Percentiles rank a stretch among this genome's conserved stretches.
phyloP scores from a whole-genome alignment of 2,113 vertebrate species.

The Cheilinus undulatus region DNA sequence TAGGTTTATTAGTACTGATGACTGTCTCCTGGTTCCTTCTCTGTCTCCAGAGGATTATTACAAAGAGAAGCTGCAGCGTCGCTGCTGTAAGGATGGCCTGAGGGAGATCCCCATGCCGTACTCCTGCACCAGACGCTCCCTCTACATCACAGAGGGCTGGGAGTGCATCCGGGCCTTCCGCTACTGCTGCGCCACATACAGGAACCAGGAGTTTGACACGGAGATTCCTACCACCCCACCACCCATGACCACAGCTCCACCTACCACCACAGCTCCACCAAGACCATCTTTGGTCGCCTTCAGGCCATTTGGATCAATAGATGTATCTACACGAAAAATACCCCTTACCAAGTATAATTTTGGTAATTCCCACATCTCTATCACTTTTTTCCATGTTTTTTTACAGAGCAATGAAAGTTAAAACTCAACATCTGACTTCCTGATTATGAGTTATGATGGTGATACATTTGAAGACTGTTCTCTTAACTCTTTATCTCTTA shows the following conservation, averaged over 20 bases:
- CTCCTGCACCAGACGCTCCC: constrained; percentile 80
- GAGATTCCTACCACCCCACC: constrained; percentile 57
- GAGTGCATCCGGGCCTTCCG: constrained; percentile 87
- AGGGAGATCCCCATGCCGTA: constrained; percentile 88
- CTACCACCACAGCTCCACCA: background rate
- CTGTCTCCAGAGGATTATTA: constrained; percentile 80
- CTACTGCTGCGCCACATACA: constrained; percentile 85
- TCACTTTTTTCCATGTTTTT: too few species aligned
- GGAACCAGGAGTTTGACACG: constrained; percentile 62
- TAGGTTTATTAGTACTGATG: background rate
- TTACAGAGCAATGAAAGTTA: too few species aligned
- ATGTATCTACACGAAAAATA: background rate
- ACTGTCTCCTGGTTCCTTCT: background rate
- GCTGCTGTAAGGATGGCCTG: constrained; percentile 91
- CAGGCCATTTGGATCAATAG: accelerated
- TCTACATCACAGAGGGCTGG: constrained; percentile 83
- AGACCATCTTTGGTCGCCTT: accelerated
- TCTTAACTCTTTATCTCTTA: too few species aligned
- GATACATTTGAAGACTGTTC: too few species aligned
- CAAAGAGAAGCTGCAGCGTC: constrained; percentile 67
- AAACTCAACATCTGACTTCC: too few species aligned
- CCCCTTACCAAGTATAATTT: accelerated
- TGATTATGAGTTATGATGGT: too few species aligned
- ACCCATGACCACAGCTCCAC: constrained; percentile 10
- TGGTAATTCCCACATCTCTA: background rate